These are phyloP conservation scores for Flexamia atlantica DNA, from an alignment of 2,888 invertebrate species.

Conservation along the genomic window DNA sequence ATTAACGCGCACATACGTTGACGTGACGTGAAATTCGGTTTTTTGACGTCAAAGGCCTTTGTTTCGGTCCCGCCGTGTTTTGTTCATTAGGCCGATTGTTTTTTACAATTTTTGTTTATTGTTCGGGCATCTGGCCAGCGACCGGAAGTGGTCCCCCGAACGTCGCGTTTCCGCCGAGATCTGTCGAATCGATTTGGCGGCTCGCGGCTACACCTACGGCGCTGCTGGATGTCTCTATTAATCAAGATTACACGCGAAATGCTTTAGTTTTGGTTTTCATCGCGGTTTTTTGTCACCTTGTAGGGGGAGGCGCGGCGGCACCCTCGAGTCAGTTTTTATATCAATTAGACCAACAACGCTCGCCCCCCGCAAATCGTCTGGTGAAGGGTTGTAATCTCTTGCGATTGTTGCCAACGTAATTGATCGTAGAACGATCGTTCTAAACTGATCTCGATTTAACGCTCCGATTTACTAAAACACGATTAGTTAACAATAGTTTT, in stretches of 20 bases:
- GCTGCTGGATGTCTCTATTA: conserved; percentile 37
- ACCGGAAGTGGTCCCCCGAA: not conserved
- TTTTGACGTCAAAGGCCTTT: conserved; percentile 29
- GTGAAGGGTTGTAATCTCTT: not conserved
- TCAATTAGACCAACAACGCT: conserved; percentile 16
- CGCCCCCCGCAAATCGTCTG: not conserved
- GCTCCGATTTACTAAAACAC: too few species aligned
- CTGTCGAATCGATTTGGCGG: conserved; percentile 4
- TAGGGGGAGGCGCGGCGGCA: not conserved
- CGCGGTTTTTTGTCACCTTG: conserved; percentile 9
- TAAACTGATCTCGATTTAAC: not conserved
- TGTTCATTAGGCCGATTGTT: conserved; percentile 57
- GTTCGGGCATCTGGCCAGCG: conserved; percentile 48
- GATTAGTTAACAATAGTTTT: too few species aligned
- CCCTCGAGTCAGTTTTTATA: conserved; percentile 23
- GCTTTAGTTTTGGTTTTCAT: conserved; percentile 39
- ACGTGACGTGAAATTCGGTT: conserved; percentile 55
- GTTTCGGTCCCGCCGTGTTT: conserved; percentile 24
- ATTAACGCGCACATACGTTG: conserved; percentile 53
- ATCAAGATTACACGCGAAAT: conserved; percentile 47
- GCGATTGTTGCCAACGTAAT: not conserved
- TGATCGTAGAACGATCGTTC: not conserved
- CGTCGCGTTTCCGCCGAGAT: conserved; percentile 40
- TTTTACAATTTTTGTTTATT: conserved; percentile 45
- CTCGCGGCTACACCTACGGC: not conserved